Base-by-base conservation (phyloP, 2,888 invertebrate genomes). In the Leptinotarsa peninsularis region DNA sequence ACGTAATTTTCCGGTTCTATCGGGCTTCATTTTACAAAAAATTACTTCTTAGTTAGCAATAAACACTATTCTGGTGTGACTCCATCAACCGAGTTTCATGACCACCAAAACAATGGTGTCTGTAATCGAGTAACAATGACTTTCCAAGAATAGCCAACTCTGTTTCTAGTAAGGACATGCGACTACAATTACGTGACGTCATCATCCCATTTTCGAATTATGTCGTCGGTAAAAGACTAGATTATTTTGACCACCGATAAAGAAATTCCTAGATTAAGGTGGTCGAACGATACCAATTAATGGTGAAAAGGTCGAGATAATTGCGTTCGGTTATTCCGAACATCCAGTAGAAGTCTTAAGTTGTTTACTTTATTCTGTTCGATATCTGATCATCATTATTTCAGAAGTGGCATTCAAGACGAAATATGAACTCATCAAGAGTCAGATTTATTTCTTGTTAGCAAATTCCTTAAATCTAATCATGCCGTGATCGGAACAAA, bases 181-280 rank as follows among this genome's bases (percentile, higher is more conserved):
- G 74, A 76, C 74, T 70, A 77, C 76, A 75, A 78, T 73, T 73
- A 67, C 66, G 67, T 77, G 75, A 77, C 79, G 77, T 79, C 79
- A 79, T 54, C 68, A 18, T 66, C 43, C 76, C 76, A 66, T 73
- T 73, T 76, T 73, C n/a, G 66, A 58, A 63, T 70, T 58, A 18
- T 73, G 63, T 63, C 27, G 17, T n/a, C 33, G 63, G 14, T 18
- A 33, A 63, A 17, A n/a, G 33, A 63, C n/a, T 2, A 33, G 33
- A 33, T 33, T 63, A 63, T 63, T 63, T 63, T 33, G 63, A 63
- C 63, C 43, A 63, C 63, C 27, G 43, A 63, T 63, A 63, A 63
- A 63, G 63, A 43, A 43, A 63, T 63, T 63, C 63, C 63, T 63
- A 63, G 63, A 63, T 63, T 63, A 17, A 63, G 63, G 63, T 63